These are phyloP conservation scores for Leptarthrus brevirostris DNA, from an alignment of 2,888 invertebrate species.

Conservation along the genomic window DNA sequence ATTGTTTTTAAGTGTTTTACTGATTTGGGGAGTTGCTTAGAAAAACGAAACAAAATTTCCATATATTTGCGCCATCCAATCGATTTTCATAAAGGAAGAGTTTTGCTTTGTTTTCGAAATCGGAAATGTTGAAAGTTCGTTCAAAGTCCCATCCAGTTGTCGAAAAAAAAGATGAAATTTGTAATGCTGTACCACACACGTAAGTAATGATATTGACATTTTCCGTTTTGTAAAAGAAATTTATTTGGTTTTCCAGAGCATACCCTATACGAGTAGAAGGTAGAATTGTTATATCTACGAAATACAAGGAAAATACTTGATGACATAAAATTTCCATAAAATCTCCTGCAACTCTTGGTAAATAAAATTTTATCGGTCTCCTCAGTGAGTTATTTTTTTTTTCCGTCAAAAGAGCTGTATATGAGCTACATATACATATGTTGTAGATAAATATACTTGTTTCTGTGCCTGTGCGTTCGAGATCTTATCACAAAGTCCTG, in stretches of 20 bases:
- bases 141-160: not conserved
- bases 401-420: too few species aligned
- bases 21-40: not conserved
- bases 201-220: conserved; percentile 15
- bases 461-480: not conserved
- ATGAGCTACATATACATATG: too few species aligned
- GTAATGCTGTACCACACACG: not conserved
- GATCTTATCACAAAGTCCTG: not conserved
- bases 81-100: too few species aligned
- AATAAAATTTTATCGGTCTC: conserved; percentile 31
- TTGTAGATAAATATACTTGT: too few species aligned
- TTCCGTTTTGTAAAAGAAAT: not conserved
- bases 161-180: not conserved
- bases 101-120: too few species aligned
- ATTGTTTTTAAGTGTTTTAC: conserved; percentile 15
- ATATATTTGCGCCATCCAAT: not conserved
- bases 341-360: conserved; percentile 24
- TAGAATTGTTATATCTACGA: not conserved
- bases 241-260: not conserved
- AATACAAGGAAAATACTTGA: not conserved
- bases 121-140: too few species aligned
- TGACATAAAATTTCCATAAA: conserved; percentile 38
- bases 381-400: conserved; percentile 16
- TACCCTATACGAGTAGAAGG: not conserved
- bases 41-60: not conserved